phyloP scores from a whole-genome alignment of 1,140 invertebrate species.

The Aphelenchoides avenae region DNA sequence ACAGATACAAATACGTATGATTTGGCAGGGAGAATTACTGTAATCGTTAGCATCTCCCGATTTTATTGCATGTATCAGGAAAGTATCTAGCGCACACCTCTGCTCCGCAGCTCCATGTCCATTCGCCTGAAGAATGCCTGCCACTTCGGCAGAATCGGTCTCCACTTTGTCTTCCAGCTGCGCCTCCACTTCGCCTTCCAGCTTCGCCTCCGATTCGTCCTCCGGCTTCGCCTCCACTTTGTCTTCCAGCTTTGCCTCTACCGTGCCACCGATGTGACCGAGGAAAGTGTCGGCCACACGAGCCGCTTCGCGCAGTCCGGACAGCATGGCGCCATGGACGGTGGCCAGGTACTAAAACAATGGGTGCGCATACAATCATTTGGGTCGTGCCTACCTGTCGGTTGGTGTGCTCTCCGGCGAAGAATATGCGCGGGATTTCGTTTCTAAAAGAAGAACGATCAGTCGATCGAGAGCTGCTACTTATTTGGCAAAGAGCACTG shows the following conservation, averaged over 20 bases:
- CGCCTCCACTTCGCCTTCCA: neutral
- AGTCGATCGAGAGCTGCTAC: too few species aligned
- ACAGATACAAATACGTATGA: too few species aligned
- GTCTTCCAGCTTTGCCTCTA: neutral
- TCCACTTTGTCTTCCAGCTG: too few species aligned
- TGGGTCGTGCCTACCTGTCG: conserved; percentile 75
- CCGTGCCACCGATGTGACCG: conserved; percentile 1
- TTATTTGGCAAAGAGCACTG: too few species aligned
- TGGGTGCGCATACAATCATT: neutral
- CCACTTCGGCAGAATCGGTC: neutral
- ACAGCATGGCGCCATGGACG: conserved; percentile 91
- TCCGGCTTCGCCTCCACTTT: too few species aligned
- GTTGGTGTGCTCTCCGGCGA: conserved; percentile 95
- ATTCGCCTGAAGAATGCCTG: neutral
- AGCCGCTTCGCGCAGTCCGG: conserved; percentile 86
- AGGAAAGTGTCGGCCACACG: conserved; percentile 70
- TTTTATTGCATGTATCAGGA: neutral
- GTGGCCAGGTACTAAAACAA: neutral
- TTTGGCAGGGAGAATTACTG: too few species aligned
- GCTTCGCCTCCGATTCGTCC: neutral
- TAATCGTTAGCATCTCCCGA: neutral
- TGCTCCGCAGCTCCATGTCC: neutral
- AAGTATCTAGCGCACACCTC: neutral
- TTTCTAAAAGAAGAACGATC: too few species aligned
- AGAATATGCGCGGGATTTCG: conserved; percentile 74